Conservation (phyloP, 2,888 invertebrate species). For the Eremobia ochroleuca region DNA sequence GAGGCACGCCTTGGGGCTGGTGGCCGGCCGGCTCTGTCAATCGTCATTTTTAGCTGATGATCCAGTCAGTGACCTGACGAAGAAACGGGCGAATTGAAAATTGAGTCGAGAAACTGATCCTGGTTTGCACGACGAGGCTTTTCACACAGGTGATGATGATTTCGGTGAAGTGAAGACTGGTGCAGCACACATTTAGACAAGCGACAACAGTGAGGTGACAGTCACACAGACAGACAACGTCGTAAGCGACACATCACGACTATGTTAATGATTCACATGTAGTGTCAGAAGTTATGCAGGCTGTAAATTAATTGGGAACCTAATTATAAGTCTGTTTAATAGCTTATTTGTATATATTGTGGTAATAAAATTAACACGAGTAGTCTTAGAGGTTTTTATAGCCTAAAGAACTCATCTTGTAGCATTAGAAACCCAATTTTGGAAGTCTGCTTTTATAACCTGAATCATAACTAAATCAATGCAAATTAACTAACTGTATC, state of each 20-base stretch:
- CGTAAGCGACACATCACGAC: conserved; percentile 58
- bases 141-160: conserved; percentile 43
- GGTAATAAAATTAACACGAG: conserved; percentile 49
- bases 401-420: conserved; percentile 43
- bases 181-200: conserved; percentile 54
- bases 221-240: conserved; percentile 49
- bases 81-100: conserved; percentile 78
- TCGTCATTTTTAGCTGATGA: conserved; percentile 82
- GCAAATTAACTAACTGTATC: conserved; percentile 20
- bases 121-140: conserved; percentile 75
- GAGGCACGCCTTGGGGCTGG: conserved; percentile 85
- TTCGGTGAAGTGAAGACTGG: conserved; percentile 45
- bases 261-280: conserved; percentile 63
- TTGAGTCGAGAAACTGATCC: conserved; percentile 69
- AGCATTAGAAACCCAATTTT: conserved; percentile 14
- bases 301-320: conserved; percentile 54
- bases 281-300: conserved; percentile 56
- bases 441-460: conserved; percentile 3
- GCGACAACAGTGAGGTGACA: conserved; percentile 54
- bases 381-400: conserved; percentile 27
- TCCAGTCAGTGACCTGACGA: conserved; percentile 81
- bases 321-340: conserved; percentile 47
- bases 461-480: conserved; percentile 16
- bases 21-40: conserved; percentile 86
- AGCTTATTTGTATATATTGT: conserved; percentile 55